Evolutionary conservation across 2,113 vertebrate genomes (phyloP).

Genomic region (Enhydra lutris): DNA sequence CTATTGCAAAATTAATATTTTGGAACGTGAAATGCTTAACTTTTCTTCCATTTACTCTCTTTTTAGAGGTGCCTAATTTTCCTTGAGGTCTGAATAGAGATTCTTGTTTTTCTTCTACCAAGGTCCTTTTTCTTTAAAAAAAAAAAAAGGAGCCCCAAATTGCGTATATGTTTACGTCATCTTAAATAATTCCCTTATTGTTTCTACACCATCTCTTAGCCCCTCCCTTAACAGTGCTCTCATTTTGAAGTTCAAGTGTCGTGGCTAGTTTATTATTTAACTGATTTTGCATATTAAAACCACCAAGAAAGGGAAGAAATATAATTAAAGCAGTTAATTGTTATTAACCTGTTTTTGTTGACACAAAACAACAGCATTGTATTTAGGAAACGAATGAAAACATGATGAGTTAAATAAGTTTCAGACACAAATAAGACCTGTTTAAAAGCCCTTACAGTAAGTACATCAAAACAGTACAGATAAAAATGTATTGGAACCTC

Average conservation of each 20-base stretch:
- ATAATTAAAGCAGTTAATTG: constrained; percentile 62
- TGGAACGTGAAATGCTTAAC: constrained; percentile 42
- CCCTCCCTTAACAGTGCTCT: constrained; percentile 56
- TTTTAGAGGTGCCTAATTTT: constrained; percentile 45
- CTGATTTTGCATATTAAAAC: constrained; percentile 66
- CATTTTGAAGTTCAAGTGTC: constrained; percentile 47
- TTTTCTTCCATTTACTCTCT: constrained; percentile 24
- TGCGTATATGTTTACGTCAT: constrained; percentile 31
- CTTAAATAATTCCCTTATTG: constrained; percentile 44
- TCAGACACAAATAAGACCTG: neutral
- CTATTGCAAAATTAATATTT: constrained; percentile 53
- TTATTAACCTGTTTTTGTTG: constrained; percentile 57
- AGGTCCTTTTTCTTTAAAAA: neutral
- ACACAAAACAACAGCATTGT: constrained; percentile 24
- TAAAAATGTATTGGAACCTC: neutral
- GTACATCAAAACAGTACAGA: neutral
- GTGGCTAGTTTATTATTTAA: constrained; percentile 71
- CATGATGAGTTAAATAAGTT: neutral
- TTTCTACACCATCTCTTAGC: constrained; percentile 1
- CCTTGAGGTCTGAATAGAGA: constrained; percentile 27
- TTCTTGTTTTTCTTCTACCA: neutral
- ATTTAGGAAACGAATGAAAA: constrained; percentile 18
- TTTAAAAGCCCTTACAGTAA: neutral
- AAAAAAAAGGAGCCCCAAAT: neutral
- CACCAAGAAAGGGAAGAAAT: constrained; percentile 58